Evolutionary conservation across 2,113 vertebrate species (phyloP), one percentile per base, ranked within the genome.

Genomic region (Crotalus horridus): DNA sequence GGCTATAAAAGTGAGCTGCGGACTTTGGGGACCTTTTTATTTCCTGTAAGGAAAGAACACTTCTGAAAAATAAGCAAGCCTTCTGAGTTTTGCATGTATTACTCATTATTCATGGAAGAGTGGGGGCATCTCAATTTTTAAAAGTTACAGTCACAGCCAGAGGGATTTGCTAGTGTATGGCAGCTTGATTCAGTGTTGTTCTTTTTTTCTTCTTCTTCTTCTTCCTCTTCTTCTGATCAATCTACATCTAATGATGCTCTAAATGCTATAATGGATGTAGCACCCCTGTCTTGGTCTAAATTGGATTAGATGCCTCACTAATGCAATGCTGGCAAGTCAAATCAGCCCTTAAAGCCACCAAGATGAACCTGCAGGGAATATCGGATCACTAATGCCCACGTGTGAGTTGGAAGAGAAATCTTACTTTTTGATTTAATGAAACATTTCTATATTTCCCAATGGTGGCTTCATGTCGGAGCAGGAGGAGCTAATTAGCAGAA

Each of bases 231-330:
- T n/a, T 54, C n/a, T 39, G 24, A 97, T 97, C 97, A 96, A 96
- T 97, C 96, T 97, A 95, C 95, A 95, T 94, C 96, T 97, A 97
- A 97, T 97, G 96, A 97, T 94, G 91, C 95, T 93, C 93, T 94
- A 96, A 97, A 96, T 95, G 90, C 94, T 0, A 0, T 96, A 97
- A 97, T 97, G 96, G 97, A 97, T 97, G 96, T 93, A 97, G 95
- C 97, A 95, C 97, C 96, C 94, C 94, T 95, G 95, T 92, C 91
- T 94, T 96, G 94, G 92, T 94, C 95, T 96, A 97, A 97, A 97
- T 97, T 97, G 96, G 95, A 97, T 97, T 96, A 97, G 96, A 96
- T 97, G 96, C 95, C 96, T 97, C 96, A 96, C 96, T 97, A 97
- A 97, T 97, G 96, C 95, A 95, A 97, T 97, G 96, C 94, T 48